Evolutionary conservation across 2,888 invertebrate species (phyloP).

Genomic region (Muschampia plurimacula): DNA sequence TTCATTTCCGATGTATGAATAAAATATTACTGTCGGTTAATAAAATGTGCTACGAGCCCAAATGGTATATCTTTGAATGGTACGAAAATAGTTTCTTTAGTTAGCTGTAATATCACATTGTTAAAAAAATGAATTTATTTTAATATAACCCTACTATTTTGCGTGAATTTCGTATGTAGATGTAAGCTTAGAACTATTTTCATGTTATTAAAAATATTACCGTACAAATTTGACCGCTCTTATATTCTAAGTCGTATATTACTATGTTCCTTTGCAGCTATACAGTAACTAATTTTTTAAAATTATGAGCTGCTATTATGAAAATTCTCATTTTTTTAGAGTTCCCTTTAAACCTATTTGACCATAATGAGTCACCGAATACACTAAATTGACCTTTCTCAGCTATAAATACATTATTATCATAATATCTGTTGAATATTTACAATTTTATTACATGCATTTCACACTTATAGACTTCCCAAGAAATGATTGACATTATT

Average conservation of each 20-base stretch:
- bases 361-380: constrained; percentile 25
- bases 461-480: constrained; percentile 56
- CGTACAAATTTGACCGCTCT: constrained; percentile 40
- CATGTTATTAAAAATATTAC: constrained; percentile 38
- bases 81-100: constrained; percentile 38
- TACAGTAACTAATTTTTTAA: constrained; percentile 29
- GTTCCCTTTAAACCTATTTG: constrained; percentile 25
- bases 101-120: constrained; percentile 40
- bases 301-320: constrained; percentile 28
- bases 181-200: constrained; percentile 36
- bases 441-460: constrained; percentile 51
- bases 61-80: constrained; percentile 31
- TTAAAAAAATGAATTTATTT: constrained; percentile 31
- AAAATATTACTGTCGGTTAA: constrained; percentile 16
- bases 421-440: constrained; percentile 45
- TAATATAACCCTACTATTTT: constrained; percentile 24
- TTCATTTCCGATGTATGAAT: constrained; percentile 19
- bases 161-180: constrained; percentile 30
- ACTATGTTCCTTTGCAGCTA: constrained; percentile 28
- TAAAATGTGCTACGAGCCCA: constrained; percentile 33
- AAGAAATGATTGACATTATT: constrained; percentile 85
- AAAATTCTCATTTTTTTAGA: constrained; percentile 37
- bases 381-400: constrained; percentile 37
- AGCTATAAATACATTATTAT: constrained; percentile 36
- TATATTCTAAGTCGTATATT: constrained; percentile 31